phyloP scores from a whole-genome alignment of 2,888 invertebrate species.

The Meiosimyza decipiens region DNA sequence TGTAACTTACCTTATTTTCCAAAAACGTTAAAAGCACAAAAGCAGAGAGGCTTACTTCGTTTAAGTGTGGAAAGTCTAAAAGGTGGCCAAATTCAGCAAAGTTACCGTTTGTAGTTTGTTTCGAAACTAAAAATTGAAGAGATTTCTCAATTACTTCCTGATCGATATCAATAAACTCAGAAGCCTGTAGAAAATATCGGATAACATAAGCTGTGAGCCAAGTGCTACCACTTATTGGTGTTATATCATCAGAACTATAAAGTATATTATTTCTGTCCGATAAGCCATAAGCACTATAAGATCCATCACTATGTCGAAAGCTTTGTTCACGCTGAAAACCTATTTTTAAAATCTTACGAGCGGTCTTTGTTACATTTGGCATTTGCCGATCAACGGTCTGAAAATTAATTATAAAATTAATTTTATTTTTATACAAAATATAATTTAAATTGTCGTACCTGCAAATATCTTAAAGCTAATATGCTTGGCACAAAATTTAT shows the following conservation, averaged over 20 bases:
- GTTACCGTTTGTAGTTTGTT: constrained; percentile 70
- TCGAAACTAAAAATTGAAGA: too few species aligned
- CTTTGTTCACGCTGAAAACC: constrained; percentile 81
- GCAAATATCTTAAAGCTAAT: constrained; percentile 72
- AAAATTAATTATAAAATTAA: background rate
- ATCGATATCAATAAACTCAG: too few species aligned
- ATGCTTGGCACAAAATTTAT: constrained; percentile 75
- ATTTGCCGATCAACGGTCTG: constrained; percentile 75
- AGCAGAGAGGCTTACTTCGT: too few species aligned
- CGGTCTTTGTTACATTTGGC: constrained; percentile 72
- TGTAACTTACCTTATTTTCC: constrained; percentile 29
- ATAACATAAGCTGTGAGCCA: too few species aligned
- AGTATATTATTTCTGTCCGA: too few species aligned
- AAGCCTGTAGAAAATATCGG: too few species aligned
- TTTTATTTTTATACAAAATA: background rate
- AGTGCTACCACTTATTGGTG: too few species aligned
- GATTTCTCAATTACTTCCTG: too few species aligned
- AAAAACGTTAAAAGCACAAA: too few species aligned
- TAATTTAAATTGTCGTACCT: constrained; percentile 48
- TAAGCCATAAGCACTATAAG: constrained; percentile 75
- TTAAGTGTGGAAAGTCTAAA: too few species aligned
- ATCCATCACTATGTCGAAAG: constrained; percentile 77
- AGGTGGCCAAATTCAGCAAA: constrained; percentile 80
- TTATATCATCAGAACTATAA: too few species aligned
- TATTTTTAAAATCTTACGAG: constrained; percentile 63